Evolutionary conservation across 2,888 invertebrate species (phyloP), one percentile per base, ranked within the genome.

Genomic region (Heliconius erato): DNA sequence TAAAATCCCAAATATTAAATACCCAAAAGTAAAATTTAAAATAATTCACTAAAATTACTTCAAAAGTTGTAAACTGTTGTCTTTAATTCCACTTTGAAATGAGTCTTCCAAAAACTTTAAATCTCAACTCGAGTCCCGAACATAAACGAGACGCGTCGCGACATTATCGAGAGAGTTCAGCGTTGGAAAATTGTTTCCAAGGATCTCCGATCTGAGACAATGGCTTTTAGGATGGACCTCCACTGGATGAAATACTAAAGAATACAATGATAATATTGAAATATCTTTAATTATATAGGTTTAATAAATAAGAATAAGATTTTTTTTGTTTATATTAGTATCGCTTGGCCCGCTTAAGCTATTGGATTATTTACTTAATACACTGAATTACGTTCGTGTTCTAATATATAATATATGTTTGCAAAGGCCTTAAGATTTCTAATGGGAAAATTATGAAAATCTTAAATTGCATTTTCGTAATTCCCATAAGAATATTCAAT

Each of bases 151-250:
- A 87, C 87, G 84, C 87, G 87, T 88, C 89, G 87, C 83, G 85
- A 90, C 90, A 89, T 90, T 90, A 91, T 91, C 90, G 87, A 89
- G 88, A 89, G 89, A 88, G 89, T 89, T 88, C 88, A 88, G 86
- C 90, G 88, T 87, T 85, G 88, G 90, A 88, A 89, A 89, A 90
- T 90, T 89, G 89, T 90, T 88, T 86, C 87, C 88, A 88, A 89
- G 89, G 88, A 88, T 89, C 88, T 88, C 85, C 87, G 86, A 88
- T 87, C 87, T 87, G 86, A 88, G 88, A 90, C 90, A 89, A 91
- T 89, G 76, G 86, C 35, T 76, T 74, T 79, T 65, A 80, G 76
- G 40, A 26, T 32, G 19, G 40, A 63, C 44, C 23, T 71, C 81
- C 77, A 81, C 40, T n/a, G 19, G 23, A 6, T 54, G 28, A 49